Conservation (phyloP, 1,140 invertebrate genomes). For the Melanaphis sacchari region DNA sequence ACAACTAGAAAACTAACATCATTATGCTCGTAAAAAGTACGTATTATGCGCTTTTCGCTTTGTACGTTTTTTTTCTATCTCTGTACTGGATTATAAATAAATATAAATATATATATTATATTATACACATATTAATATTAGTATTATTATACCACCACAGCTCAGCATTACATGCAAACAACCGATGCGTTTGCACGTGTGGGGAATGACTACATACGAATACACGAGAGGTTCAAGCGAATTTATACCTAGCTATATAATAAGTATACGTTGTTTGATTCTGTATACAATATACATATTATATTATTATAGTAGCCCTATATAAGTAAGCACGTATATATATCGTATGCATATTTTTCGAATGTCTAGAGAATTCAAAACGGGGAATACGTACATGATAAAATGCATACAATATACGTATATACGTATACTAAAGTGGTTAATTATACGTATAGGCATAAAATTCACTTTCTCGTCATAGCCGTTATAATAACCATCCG, state of each 20-base stretch:
- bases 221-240: neutral
- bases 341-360: neutral
- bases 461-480: neutral
- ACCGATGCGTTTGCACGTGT: neutral
- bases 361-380: neutral
- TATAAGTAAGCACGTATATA: neutral
- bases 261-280: neutral
- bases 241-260: conserved; percentile 1
- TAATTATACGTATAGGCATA: neutral
- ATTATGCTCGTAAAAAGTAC: neutral
- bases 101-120: neutral
- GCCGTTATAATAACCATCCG: neutral
- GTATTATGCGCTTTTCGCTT: neutral
- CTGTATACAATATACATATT: neutral
- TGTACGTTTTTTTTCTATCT: neutral
- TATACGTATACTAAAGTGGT: neutral
- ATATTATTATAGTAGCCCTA: neutral
- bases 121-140: neutral
- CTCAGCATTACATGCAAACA: neutral
- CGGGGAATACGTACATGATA: neutral
- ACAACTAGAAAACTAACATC: neutral
- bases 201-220: neutral
- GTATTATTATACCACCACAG: neutral
- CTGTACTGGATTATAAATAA: neutral
- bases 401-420: neutral